phyloP scores from a whole-genome alignment of 2,888 invertebrate genomes.

The Pollenia angustigena region DNA sequence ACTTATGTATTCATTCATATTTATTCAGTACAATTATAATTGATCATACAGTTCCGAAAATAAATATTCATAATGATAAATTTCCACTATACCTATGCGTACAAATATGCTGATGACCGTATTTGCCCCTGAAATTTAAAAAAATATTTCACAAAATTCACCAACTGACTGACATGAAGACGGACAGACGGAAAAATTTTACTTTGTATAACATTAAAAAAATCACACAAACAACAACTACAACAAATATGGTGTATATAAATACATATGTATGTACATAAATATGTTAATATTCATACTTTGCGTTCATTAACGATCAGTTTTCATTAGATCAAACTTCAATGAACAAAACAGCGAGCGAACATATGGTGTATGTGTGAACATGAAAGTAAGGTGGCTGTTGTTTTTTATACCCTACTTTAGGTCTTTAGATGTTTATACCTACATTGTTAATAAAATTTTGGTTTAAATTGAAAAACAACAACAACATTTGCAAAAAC shows the following conservation, averaged over 20 bases:
- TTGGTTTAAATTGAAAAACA: not conserved
- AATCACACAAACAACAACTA: not conserved
- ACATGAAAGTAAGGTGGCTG: constrained; percentile 17
- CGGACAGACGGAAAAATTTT: constrained; percentile 36
- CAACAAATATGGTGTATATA: not conserved
- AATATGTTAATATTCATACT: constrained; percentile 35
- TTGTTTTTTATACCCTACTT: constrained; percentile 35
- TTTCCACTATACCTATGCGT: constrained; percentile 17
- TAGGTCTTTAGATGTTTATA: not conserved
- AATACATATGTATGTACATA: no score
- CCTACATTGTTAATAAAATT: no score
- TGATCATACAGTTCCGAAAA: constrained; percentile 57
- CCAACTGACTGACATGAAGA: not conserved
- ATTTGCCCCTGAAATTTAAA: constrained; percentile 68
- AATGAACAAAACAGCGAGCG: constrained; percentile 38
- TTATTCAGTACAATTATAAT: constrained; percentile 41
- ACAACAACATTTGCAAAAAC: no score
- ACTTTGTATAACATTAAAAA: constrained; percentile 35
- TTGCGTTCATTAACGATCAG: constrained; percentile 64
- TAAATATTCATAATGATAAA: constrained; percentile 40
- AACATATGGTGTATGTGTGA: constrained; percentile 29
- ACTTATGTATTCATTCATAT: constrained; percentile 66
- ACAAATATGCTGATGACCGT: constrained; percentile 60
- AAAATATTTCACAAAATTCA: constrained; percentile 50
- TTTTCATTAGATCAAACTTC: constrained; percentile 63